phyloP scores from a whole-genome alignment of 2,113 vertebrate genomes.

The Uria aalge region DNA sequence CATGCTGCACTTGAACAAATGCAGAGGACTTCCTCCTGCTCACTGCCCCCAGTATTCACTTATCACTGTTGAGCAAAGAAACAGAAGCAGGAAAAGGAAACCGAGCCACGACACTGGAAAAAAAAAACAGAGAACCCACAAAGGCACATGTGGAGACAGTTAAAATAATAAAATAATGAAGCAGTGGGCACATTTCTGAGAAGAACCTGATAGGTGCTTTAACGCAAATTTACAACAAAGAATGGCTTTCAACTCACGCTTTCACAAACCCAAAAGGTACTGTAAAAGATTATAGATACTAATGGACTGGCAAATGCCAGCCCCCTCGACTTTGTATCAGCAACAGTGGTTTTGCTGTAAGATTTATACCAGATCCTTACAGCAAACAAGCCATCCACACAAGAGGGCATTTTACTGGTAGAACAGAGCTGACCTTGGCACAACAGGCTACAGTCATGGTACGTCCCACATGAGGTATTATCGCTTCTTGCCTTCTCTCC shows the following conservation, averaged over 20 bases:
- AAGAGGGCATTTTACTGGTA: neutral
- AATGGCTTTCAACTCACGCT: neutral
- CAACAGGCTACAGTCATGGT: rapidly evolving
- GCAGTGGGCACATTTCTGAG: neutral
- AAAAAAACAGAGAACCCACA: neutral
- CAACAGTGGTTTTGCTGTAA: neutral
- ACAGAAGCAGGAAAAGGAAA: neutral
- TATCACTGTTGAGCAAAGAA: neutral
- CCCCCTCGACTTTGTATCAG: rapidly evolving
- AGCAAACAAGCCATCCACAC: neutral
- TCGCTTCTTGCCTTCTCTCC: neutral
- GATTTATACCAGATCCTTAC: neutral
- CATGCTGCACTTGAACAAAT: rapidly evolving
- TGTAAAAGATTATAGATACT: neutral
- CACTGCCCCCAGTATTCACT: neutral
- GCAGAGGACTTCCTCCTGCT: neutral
- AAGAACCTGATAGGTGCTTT: neutral
- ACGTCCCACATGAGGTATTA: neutral
- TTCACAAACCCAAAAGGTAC: neutral
- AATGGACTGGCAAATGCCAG: neutral
- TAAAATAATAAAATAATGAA: neutral
- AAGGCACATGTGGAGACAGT: neutral
- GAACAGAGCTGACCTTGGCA: neutral
- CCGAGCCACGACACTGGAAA: rapidly evolving
- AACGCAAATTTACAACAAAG: neutral